These are phyloP conservation scores for Palythoa grandis DNA, from an alignment of 92 coral and sea anemone species.

Conservation along the genomic window DNA sequence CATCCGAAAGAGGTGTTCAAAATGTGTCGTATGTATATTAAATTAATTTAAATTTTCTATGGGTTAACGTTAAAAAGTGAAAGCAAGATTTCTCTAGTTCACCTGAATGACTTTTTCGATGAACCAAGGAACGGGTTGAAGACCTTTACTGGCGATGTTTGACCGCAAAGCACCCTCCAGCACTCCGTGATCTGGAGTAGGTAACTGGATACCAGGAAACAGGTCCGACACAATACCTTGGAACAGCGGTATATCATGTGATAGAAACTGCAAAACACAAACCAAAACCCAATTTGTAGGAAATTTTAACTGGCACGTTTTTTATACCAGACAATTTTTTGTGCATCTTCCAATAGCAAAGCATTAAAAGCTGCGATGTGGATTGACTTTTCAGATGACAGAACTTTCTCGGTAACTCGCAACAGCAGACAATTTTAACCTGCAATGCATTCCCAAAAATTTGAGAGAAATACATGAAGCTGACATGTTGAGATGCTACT, in stretches of 20 bases:
- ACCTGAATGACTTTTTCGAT: conserved; percentile 95
- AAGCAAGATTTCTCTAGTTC: neutral
- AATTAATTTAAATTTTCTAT: neutral
- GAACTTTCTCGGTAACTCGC: no score
- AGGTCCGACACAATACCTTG: conserved; percentile 97
- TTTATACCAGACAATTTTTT: no score
- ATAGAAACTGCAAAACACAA: conserved; percentile 71
- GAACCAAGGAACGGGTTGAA: conserved; percentile 97
- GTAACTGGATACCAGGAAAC: conserved; percentile 91
- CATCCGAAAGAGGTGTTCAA: no score
- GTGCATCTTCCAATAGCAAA: neutral
- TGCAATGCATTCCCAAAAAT: no score
- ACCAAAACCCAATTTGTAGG: neutral
- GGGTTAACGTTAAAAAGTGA: neutral
- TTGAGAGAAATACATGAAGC: no score
- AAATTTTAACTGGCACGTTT: neutral
- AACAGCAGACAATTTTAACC: no score
- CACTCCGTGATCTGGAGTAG: conserved; percentile 92
- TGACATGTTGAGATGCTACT: no score
- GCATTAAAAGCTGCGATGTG: no score
- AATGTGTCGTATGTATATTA: neutral
- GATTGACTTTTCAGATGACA: no score
- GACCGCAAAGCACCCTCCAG: conserved; percentile 82
- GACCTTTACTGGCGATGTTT: conserved; percentile 67
- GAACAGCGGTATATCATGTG: conserved; percentile 95